Conservation (phyloP, 1,140 invertebrate species). For the Lerema accius region DNA sequence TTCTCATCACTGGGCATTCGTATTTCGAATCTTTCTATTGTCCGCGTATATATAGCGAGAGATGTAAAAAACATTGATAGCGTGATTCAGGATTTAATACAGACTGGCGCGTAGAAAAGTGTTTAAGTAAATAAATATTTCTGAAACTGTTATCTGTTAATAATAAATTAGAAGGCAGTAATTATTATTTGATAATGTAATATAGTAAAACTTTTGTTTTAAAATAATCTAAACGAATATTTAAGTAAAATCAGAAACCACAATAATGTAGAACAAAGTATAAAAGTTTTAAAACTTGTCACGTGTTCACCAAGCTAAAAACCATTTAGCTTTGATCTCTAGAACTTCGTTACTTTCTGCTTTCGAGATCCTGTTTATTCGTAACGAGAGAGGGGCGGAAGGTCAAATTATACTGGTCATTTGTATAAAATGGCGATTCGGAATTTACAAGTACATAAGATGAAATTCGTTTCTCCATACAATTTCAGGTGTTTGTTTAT, state of each 20-base stretch:
- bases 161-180: no score
- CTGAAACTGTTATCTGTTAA: no score
- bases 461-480: constrained; percentile 16
- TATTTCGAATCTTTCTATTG: not conserved
- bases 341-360: constrained; percentile 2
- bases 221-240: no score
- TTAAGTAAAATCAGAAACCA: not conserved
- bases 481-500: constrained; percentile 22
- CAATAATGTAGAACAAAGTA: constrained; percentile 10
- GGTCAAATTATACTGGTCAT: constrained; percentile 17
- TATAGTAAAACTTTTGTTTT: no score
- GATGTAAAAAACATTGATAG: constrained; percentile 13
- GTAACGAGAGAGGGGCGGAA: not conserved
- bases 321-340: constrained; percentile 11
- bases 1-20: constrained; percentile 20
- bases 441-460: no score
- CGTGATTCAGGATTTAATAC: not conserved
- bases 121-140: not conserved
- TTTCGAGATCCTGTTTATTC: constrained; percentile 12
- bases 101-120: not conserved
- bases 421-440: constrained; percentile 20
- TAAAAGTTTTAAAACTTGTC: constrained; percentile 14
- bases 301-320: constrained; percentile 14
- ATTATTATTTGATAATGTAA: no score
- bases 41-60: constrained; percentile 12